Conservation (phyloP, 2,888 invertebrate genomes). For the Clivina fossor region DNA sequence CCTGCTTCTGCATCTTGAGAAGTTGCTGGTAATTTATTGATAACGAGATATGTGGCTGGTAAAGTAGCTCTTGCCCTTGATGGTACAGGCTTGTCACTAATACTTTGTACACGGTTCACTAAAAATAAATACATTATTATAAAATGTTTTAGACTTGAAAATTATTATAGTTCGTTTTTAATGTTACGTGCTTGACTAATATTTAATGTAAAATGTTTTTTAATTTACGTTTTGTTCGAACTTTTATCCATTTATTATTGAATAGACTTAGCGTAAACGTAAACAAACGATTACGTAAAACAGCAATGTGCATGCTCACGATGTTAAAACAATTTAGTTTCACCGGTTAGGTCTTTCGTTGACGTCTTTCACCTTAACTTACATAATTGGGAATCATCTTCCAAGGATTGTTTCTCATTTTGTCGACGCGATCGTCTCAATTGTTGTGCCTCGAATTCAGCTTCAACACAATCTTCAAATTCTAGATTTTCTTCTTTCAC, state of each 20-base stretch:
- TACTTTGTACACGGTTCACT: conserved; percentile 51
- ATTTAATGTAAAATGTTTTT: too few species aligned
- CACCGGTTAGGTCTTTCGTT: too few species aligned
- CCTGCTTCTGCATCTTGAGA: conserved; percentile 39
- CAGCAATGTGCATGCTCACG: too few species aligned
- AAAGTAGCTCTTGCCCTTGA: conserved; percentile 78
- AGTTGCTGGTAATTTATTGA: conserved; percentile 52
- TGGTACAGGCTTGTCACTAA: conserved; percentile 66
- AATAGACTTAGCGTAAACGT: too few species aligned
- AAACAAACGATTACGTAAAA: too few species aligned
- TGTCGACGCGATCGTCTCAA: conserved; percentile 21
- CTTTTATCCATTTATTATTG: too few species aligned
- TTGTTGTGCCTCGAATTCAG: conserved; percentile 27
- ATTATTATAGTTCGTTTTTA: conserved; percentile 3
- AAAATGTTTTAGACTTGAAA: neutral
- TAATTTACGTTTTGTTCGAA: too few species aligned
- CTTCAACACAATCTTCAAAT: conserved; percentile 14
- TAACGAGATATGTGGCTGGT: conserved; percentile 65
- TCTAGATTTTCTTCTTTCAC: conserved; percentile 25
- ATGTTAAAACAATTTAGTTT: neutral
- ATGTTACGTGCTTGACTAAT: too few species aligned
- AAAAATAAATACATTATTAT: conserved; percentile 35
- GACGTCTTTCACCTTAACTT: conserved; percentile 2
- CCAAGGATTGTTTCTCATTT: conserved; percentile 17
- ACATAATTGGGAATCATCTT: conserved; percentile 21